Evolutionary conservation across 2,888 invertebrate genomes (phyloP).

Genomic region (Epinotia demarniana): DNA sequence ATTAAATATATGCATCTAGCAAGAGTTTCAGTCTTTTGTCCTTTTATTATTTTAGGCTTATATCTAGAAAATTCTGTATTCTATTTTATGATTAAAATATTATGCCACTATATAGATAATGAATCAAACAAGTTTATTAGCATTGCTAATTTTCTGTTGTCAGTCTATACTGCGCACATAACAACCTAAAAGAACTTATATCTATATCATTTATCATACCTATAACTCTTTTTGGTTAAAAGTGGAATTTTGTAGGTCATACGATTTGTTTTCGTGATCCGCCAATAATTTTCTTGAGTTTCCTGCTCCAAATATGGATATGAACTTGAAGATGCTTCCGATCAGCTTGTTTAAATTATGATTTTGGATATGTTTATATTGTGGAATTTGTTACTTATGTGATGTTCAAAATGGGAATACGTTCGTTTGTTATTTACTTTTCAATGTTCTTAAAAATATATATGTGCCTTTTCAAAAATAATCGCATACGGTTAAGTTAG

Average conservation of each 20-base stretch:
- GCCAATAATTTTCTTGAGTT: constrained; percentile 12
- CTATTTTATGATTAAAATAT: not conserved
- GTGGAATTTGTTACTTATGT: not conserved
- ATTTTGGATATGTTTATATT: not conserved
- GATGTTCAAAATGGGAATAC: not conserved
- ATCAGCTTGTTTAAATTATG: not conserved
- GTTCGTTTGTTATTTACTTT: not conserved
- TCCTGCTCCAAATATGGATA: constrained; percentile 19
- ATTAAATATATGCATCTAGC: too few species aligned
- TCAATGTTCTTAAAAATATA: too few species aligned
- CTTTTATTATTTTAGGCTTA: not conserved
- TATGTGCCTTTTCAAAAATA: too few species aligned
- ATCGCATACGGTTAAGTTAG: too few species aligned
- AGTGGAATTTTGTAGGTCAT: not conserved
- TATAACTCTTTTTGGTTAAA: not conserved
- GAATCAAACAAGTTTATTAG: constrained; percentile 17
- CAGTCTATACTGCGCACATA: not conserved
- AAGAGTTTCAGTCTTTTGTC: not conserved
- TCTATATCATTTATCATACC: not conserved
- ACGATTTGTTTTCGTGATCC: not conserved
- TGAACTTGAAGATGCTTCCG: constrained; percentile 26
- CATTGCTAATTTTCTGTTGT: constrained; percentile 5
- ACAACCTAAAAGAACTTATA: not conserved
- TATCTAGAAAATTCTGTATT: not conserved
- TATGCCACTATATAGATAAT: constrained; percentile 1